Evolutionary conservation across 2,888 invertebrate genomes (phyloP).

Genomic region (Trissoscelio sp.): DNA sequence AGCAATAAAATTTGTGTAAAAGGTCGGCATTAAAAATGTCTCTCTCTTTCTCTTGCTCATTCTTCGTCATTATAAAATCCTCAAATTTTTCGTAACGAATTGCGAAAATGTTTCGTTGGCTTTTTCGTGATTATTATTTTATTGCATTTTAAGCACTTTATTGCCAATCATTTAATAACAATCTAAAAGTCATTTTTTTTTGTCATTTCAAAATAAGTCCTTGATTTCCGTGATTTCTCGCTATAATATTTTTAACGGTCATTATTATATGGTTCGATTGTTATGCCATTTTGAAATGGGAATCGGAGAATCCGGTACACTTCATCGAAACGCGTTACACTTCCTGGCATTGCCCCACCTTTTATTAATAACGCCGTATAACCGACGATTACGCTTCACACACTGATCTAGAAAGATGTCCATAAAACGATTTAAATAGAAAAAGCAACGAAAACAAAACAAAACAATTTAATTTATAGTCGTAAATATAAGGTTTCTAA

Average conservation of each 20-base stretch:
- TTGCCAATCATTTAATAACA: not conserved
- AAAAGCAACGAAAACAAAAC: too few species aligned
- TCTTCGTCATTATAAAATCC: not conserved
- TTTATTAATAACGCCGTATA: constrained; percentile 34
- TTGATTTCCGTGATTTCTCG: not conserved
- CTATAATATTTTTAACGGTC: not conserved
- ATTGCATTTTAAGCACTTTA: not conserved
- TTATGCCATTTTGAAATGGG: constrained; percentile 5
- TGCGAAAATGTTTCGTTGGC: constrained; percentile 3
- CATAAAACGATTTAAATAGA: constrained; percentile 10
- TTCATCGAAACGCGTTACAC: constrained; percentile 23
- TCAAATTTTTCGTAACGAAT: constrained; percentile 16
- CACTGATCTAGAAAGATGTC: constrained; percentile 31
- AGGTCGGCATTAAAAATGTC: not conserved
- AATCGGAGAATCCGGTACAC: constrained; percentile 22
- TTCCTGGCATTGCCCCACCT: constrained; percentile 44
- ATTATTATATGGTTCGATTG: not conserved
- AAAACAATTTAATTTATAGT: not conserved
- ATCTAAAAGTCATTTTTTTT: not conserved
- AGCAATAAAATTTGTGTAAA: not conserved
- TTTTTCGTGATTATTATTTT: constrained; percentile 6
- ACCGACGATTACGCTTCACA: constrained; percentile 32
- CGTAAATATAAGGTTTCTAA: too few species aligned
- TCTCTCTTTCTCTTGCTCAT: too few species aligned
- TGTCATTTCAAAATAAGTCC: not conserved